Evolutionary conservation across 2,888 invertebrate species (phyloP).

Genomic region (Rhaphigaster nebulosa): DNA sequence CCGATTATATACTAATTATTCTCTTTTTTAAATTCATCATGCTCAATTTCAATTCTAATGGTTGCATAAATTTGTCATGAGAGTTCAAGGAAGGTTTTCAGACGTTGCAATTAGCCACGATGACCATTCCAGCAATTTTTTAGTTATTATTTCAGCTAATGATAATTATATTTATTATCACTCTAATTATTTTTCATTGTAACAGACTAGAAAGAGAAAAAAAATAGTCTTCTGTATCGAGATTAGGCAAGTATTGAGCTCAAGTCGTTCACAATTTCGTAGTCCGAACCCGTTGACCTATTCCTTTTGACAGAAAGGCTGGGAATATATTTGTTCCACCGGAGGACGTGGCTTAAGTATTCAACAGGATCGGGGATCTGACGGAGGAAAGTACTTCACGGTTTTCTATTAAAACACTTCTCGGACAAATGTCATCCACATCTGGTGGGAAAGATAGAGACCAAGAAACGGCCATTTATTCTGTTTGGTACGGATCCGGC

Average conservation of each 20-base stretch:
- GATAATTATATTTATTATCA: too few species aligned
- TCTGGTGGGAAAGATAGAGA: not conserved
- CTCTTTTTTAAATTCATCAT: too few species aligned
- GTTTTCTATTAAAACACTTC: conserved; percentile 7
- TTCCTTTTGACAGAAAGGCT: not conserved
- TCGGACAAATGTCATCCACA: not conserved
- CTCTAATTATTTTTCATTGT: too few species aligned
- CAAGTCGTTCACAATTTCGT: not conserved
- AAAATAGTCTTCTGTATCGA: not conserved
- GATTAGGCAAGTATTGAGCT: not conserved
- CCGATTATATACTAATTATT: too few species aligned
- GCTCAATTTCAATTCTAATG: too few species aligned
- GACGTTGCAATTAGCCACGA: too few species aligned
- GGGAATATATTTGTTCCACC: conserved; percentile 16
- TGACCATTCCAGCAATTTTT: too few species aligned
- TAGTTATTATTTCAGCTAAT: too few species aligned
- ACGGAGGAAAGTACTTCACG: conserved; percentile 8
- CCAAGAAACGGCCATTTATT: conserved; percentile 31
- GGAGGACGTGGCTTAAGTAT: not conserved
- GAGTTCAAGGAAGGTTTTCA: too few species aligned
- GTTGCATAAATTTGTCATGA: too few species aligned
- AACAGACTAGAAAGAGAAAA: not conserved
- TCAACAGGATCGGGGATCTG: conserved; percentile 7
- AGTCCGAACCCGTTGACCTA: not conserved
- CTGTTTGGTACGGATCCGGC: conserved; percentile 46